Percentiles rank a stretch among this genome's conserved stretches.
phyloP scores from a whole-genome alignment of 2,113 vertebrate genomes.

The Dasyprocta punctata region DNA sequence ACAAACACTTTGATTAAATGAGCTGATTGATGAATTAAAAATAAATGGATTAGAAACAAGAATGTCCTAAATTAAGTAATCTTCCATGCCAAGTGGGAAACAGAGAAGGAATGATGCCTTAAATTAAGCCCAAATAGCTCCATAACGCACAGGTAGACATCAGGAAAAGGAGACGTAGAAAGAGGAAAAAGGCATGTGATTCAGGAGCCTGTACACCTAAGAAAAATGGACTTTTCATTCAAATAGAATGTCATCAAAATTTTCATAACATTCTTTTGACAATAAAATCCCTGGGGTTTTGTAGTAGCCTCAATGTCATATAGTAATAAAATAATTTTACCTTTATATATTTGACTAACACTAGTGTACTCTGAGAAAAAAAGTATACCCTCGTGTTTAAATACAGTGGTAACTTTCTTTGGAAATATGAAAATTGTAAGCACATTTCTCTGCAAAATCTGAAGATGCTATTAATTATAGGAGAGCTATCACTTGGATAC shows the following conservation, averaged over 20 bases:
- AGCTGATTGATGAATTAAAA: neutral
- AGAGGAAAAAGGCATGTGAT: neutral
- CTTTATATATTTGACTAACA: neutral
- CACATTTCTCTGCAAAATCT: neutral
- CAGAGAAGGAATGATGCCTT: neutral
- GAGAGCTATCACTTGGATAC: neutral
- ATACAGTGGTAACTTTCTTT: neutral
- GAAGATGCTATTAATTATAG: neutral
- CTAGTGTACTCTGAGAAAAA: neutral
- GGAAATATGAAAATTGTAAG: neutral
- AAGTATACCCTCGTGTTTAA: neutral
- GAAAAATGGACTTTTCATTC: neutral
- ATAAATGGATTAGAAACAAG: neutral
- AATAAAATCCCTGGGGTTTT: neutral
- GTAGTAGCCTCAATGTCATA: neutral
- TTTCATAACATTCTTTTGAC: neutral
- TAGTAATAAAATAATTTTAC: neutral
- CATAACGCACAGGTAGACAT: neutral
- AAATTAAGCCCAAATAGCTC: neutral
- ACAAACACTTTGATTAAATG: neutral
- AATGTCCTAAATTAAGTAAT: neutral
- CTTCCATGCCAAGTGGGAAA: neutral
- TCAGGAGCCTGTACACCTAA: rapidly evolving
- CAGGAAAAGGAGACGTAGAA: neutral
- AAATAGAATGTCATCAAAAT: neutral